Percentiles rank a stretch among this genome's conserved stretches.
These are phyloP conservation scores for Micronisus gabar DNA, from an alignment of 2,113 vertebrate genomes.

Conservation along the genomic window DNA sequence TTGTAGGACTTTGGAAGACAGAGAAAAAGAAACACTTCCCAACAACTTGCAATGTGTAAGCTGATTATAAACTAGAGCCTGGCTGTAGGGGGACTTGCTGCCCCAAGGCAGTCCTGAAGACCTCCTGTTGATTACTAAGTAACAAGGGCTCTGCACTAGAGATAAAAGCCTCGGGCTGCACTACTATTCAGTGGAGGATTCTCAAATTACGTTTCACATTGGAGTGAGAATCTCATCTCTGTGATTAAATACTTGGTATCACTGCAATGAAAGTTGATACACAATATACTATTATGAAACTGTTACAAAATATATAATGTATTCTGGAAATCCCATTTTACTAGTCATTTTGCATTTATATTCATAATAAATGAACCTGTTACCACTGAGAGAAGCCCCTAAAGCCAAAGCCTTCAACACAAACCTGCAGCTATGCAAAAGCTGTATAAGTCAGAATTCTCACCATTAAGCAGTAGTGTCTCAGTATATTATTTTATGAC, in stretches of 20 bases:
- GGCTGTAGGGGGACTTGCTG: neutral
- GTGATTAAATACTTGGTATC: neutral
- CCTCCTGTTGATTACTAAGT: neutral
- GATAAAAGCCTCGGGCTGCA: neutral
- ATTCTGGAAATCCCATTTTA: neutral
- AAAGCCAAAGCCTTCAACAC: neutral
- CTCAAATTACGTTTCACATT: neutral
- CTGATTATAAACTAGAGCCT: neutral
- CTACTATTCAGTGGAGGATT: neutral
- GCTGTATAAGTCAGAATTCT: neutral
- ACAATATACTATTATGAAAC: neutral
- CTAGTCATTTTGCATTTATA: neutral
- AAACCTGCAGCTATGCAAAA: neutral
- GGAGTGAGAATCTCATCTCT: neutral
- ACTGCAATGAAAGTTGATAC: neutral
- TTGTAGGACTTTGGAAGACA: neutral
- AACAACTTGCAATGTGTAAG: neutral
- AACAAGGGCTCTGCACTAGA: slow-evolving; percentile 22
- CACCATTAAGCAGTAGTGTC: neutral
- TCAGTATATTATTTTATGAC: neutral
- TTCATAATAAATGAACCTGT: neutral
- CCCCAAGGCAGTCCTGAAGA: slow-evolving; percentile 4
- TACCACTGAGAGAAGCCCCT: neutral
- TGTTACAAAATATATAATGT: neutral
- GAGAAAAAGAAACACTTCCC: neutral